These are phyloP conservation scores for Tetramorium alpestre DNA, from an alignment of 1,140 invertebrate species.

Conservation along the genomic window DNA sequence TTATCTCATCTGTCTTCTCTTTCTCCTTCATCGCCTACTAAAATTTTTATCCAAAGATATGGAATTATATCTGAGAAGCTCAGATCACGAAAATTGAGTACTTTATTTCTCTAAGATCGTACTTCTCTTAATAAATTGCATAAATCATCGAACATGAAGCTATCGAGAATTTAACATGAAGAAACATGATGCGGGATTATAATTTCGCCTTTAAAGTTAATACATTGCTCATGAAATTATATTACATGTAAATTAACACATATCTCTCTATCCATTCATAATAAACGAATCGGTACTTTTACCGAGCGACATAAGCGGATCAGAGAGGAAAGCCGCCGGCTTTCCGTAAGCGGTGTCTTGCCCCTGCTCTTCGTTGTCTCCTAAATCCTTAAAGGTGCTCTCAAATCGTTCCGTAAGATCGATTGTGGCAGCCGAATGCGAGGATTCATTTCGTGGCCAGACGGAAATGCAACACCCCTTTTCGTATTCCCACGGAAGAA, in stretches of 20 bases:
- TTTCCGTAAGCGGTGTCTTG: conserved; percentile 36
- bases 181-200: neutral
- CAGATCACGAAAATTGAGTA: neutral
- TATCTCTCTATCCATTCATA: neutral
- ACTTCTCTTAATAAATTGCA: neutral
- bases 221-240: neutral
- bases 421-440: conserved; percentile 26
- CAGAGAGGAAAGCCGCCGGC: neutral
- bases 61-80: neutral
- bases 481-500: conserved; percentile 57
- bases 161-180: neutral
- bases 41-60: neutral
- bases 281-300: conserved; percentile 42
- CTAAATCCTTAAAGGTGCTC: conserved; percentile 49
- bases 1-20: neutral
- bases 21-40: neutral
- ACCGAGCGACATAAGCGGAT: conserved; percentile 42
- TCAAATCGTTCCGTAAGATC: conserved; percentile 53
- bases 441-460: conserved; percentile 52
- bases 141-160: neutral
- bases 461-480: conserved; percentile 53
- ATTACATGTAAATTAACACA: neutral
- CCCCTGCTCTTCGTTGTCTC: conserved; percentile 46
- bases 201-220: neutral
- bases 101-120: neutral